Base-by-base conservation (phyloP, 2,113 vertebrate species). In the Orthonyx spaldingii region DNA sequence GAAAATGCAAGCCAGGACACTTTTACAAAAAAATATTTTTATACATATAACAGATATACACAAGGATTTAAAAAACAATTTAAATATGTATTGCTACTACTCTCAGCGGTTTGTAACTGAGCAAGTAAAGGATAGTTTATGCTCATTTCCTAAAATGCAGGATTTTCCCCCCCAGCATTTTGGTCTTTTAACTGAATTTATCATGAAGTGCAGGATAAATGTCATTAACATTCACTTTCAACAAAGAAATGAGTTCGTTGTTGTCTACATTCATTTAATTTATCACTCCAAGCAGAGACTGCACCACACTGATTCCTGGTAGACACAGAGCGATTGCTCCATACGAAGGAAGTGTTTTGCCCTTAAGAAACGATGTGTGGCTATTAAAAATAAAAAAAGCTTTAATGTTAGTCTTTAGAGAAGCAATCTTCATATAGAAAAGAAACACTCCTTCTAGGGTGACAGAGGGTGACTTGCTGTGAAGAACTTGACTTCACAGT, bases 171-270 rank as follows among this genome's bases (percentile, higher is more conserved):
- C 19, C 22, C 23, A 78, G 60, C 55, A 69, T 59, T 93, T 65
- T 91, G 41, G 74, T 90, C 39, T 84, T 90, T 92, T 60, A 66
- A 89, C 94, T 81, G n/a, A 81, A 41, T 94, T 94, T 86, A 91
- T 93, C 76, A 55, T 52, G 79, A 94, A 95, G 50, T 63, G 63
- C 46, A 49, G 66, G 66, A 94, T 60, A 95, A 89, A 86, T 81
- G 65, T 75, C 89, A 91, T 96, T 91, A 88, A 49, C 56, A 80
- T 92, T 95, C 77, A 91, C 30, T 92, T 94, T 81, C 79, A 94
- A 53, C 61, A 89, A 61, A 85, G 49, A 87, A 90, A 88, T 60
- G 33, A 84, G 72, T 90, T 78, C 6, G n/a, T 49, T 84, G 69
- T 70, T 93, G 77, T 91, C 80, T 83, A 75, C 55, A 86, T 69